These are phyloP conservation scores for Tetrax tetrax DNA, from an alignment of 2,113 vertebrate genomes.

Conservation along the genomic window DNA sequence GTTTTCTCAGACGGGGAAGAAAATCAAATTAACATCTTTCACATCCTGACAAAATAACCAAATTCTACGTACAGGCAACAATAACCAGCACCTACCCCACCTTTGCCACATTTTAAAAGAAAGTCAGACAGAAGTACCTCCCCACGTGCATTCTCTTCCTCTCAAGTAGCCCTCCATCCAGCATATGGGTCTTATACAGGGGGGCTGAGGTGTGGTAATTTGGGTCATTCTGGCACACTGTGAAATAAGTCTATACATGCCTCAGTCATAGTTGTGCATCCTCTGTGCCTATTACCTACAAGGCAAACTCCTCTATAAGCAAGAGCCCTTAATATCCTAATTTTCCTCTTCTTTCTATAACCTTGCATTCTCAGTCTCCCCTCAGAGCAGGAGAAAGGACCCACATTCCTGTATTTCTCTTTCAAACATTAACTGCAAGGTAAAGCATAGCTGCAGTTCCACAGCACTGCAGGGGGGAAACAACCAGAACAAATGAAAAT, in stretches of 20 bases:
- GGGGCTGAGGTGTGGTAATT: background rate
- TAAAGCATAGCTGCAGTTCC: constrained; percentile 10
- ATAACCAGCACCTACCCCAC: background rate
- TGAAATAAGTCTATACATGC: background rate
- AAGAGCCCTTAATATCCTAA: background rate
- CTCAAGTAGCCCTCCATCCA: background rate
- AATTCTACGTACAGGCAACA: background rate
- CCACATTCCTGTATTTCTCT: background rate
- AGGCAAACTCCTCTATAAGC: background rate
- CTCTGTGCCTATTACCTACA: background rate
- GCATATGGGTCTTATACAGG: background rate
- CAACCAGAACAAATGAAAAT: constrained; percentile 31
- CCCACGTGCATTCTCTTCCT: background rate
- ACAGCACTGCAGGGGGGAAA: background rate
- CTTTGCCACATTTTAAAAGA: background rate
- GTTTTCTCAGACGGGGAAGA: background rate
- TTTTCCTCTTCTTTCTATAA: background rate
- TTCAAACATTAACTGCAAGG: constrained; percentile 14
- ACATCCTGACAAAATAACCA: background rate
- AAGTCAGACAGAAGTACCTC: background rate
- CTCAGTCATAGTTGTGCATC: background rate
- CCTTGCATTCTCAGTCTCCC: background rate
- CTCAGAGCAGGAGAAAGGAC: background rate
- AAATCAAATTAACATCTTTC: background rate
- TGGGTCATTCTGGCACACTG: background rate